phyloP scores from a whole-genome alignment of 2,113 vertebrate genomes.

The Cheirogaleus medius region DNA sequence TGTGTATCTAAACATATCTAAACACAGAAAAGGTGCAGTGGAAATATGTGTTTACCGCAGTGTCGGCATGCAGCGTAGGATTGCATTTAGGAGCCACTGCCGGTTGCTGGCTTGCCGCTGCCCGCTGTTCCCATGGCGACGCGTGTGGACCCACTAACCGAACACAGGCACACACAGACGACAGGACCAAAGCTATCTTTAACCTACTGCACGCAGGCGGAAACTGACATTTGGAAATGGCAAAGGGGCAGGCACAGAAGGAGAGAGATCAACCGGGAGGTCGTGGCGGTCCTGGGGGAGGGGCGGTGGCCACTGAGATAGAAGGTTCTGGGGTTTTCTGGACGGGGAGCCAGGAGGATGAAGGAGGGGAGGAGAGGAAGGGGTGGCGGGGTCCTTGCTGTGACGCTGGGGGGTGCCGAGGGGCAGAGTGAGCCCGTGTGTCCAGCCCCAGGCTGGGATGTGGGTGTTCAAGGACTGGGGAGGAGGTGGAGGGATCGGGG shows the following conservation, averaged over 20 bases:
- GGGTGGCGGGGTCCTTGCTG: neutral
- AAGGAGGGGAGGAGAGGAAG: neutral
- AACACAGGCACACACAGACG: neutral
- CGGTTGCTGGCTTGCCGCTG: neutral
- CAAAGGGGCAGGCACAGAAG: rapidly evolving
- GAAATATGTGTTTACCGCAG: too few species aligned
- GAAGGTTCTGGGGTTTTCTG: neutral
- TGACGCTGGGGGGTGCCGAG: neutral
- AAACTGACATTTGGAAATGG: neutral
- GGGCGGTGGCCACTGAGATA: rapidly evolving
- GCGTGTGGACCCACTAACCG: neutral
- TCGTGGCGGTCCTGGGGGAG: too few species aligned
- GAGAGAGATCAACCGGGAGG: neutral
- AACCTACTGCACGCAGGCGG: neutral
- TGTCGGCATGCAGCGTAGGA: too few species aligned
- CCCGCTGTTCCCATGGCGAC: neutral
- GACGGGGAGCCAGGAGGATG: neutral
- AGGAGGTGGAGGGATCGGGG: neutral
- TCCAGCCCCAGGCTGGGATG: neutral
- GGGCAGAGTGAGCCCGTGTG: neutral
- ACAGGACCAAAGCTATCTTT: neutral
- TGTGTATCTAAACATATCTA: too few species aligned
- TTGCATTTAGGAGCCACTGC: too few species aligned
- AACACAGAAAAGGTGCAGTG: too few species aligned
- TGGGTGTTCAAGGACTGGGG: neutral